Percentiles rank a stretch among this genome's conserved stretches.
Evolutionary conservation across 2,113 vertebrate species (phyloP).

Genomic region (Centropristis striata): DNA sequence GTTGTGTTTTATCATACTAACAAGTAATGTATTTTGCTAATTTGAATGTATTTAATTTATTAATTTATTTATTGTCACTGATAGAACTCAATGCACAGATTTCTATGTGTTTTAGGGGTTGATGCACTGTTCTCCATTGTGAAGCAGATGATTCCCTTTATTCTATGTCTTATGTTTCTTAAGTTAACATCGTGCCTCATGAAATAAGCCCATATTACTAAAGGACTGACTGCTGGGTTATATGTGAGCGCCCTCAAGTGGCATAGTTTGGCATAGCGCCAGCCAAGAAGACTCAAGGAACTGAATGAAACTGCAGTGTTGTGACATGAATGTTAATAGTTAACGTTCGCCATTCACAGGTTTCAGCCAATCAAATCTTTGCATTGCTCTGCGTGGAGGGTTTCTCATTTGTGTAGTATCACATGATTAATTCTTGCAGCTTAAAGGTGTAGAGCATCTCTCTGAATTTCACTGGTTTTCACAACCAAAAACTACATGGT

Average conservation of each 20-base stretch:
- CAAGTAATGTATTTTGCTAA: slow-evolving; percentile 47
- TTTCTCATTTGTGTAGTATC: slow-evolving; percentile 34
- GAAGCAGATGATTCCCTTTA: slow-evolving; percentile 23
- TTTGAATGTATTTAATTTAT: slow-evolving; percentile 77
- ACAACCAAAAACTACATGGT: slow-evolving; percentile 17
- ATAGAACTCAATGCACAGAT: slow-evolving; percentile 10
- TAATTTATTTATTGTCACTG: slow-evolving; percentile 41
- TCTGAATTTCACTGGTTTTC: slow-evolving; percentile 27
- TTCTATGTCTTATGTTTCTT: slow-evolving; percentile 34
- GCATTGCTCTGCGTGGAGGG: slow-evolving; percentile 35
- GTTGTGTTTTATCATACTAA: slow-evolving; percentile 35
- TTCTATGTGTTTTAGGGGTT: background rate
- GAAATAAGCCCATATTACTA: slow-evolving; percentile 8
- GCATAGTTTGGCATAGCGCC: slow-evolving; percentile 16
- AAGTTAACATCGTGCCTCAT: slow-evolving; percentile 71
- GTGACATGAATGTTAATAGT: slow-evolving; percentile 78
- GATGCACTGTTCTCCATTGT: background rate
- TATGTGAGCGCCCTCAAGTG: slow-evolving; percentile 58
- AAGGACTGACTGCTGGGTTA: slow-evolving; percentile 1
- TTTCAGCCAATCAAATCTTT: slow-evolving; percentile 72
- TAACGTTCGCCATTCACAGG: slow-evolving; percentile 69
- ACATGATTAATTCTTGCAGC: slow-evolving; percentile 39
- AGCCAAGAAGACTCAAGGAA: slow-evolving; percentile 6
- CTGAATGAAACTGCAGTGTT: slow-evolving; percentile 76
- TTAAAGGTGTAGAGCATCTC: slow-evolving; percentile 57